Base-by-base conservation (phyloP, 2,888 invertebrate genomes). In the Cerceris rybyensis region DNA sequence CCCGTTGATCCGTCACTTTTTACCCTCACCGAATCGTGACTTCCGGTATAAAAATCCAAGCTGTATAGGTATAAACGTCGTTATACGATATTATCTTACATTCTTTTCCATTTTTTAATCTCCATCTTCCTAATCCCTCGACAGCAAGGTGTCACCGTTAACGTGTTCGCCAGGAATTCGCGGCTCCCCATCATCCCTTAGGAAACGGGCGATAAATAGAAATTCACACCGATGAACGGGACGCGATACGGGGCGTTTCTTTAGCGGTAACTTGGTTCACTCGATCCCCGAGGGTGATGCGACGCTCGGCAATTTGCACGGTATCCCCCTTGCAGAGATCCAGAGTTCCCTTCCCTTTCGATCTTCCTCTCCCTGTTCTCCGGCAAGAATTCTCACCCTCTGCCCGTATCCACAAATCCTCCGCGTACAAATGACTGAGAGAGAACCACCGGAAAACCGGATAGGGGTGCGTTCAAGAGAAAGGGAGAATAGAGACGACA, bases 231-330 rank as follows among this genome's bases (percentile, higher is more conserved):
- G 73, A 80, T 75, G 68, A 77, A 74, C 77, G 69, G 55, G 65
- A 69, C 68, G 42, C 52, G 76, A 79, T 79, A 72, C 68, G 68
- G 63, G 46, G 46, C 42, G 79, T 75, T 78, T 61, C 76, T 77
- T 59, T 65, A 49, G 28, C 17, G 75, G 28, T 70, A 70, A 72
- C 66, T 65, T 42, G 59, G 57, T 46, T 54, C 68, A 49, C 50
- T 63, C 14, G 80, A 77, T 78, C 80, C 85, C 80, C 42, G 49
- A 58, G 76, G 85, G 79, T 69, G 81, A 83, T 68, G 85, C 67
- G 82, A 58, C 76, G 60, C 78, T 54, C 66, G 75, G 81, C 83
- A 85, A 85, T 85, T 85, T 85, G 83, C 84, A 74, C 74, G 70
- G 43, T 68, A 28, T 78, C 67, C 67, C 59, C 57, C 55, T 17